phyloP scores from a whole-genome alignment of 2,113 vertebrate genomes.

The Seriola rivoliana region DNA sequence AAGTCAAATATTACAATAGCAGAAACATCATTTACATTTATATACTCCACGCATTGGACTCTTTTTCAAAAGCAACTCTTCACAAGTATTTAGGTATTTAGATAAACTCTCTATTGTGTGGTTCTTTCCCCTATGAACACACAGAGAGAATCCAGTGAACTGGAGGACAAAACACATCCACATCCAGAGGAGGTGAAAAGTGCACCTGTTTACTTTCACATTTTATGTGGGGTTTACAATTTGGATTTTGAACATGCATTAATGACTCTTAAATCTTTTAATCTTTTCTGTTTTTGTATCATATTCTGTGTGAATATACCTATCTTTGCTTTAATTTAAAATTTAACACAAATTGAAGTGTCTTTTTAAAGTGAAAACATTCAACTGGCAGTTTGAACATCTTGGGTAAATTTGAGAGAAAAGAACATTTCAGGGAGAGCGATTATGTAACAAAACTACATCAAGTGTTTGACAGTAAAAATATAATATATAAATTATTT shows the following conservation, averaged over 20 bases:
- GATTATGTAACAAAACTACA: neutral
- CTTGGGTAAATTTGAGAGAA: neutral
- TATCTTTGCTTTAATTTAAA: neutral
- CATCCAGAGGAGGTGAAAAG: neutral
- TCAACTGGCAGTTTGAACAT: neutral
- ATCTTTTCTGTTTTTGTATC: neutral
- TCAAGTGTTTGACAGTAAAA: neutral
- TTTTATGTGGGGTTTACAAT: neutral
- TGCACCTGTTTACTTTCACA: neutral
- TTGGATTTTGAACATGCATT: neutral
- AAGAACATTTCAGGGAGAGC: neutral
- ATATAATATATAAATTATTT: constrained; percentile 12
- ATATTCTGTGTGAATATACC: neutral
- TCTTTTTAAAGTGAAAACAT: neutral
- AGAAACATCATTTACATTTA: too few species aligned
- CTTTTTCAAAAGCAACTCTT: too few species aligned
- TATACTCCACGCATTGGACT: too few species aligned
- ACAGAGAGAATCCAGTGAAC: too few species aligned
- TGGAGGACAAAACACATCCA: neutral
- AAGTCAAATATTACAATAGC: too few species aligned
- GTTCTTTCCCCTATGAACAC: too few species aligned
- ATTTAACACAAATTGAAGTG: neutral
- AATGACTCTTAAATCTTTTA: neutral
- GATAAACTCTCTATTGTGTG: too few species aligned
- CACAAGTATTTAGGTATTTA: too few species aligned